phyloP scores from a whole-genome alignment of 1,140 invertebrate genomes.

The Neodiprion pinetum region DNA sequence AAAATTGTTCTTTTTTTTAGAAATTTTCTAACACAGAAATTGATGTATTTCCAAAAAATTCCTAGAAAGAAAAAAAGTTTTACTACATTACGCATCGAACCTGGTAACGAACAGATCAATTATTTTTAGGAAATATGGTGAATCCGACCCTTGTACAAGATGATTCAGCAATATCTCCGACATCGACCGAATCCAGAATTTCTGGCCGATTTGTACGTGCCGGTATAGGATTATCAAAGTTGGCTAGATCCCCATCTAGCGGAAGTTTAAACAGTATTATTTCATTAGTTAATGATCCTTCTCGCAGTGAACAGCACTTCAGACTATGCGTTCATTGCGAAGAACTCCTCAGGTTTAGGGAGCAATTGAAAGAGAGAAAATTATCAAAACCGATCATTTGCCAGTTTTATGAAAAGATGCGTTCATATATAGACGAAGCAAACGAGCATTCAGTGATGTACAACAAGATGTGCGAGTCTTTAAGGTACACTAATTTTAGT shows the following conservation, averaged over 20 bases:
- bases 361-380: conserved; percentile 81
- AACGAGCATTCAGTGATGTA: conserved; percentile 81
- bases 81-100: background rate
- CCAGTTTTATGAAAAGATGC: conserved; percentile 84
- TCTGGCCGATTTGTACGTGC: conserved; percentile 64
- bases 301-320: conserved; percentile 68
- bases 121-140: conserved; percentile 66
- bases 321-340: conserved; percentile 86
- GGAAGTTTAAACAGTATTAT: conserved; percentile 61
- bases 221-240: conserved; percentile 58
- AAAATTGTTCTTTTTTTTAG: conserved; percentile 1
- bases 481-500: conserved; percentile 61
- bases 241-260: conserved; percentile 58
- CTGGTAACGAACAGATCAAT: conserved; percentile 11
- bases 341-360: conserved; percentile 79
- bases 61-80: too few relatives aligned
- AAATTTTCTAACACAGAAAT: conserved; percentile 8
- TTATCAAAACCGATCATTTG: conserved; percentile 80
- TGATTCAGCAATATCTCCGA: conserved; percentile 52
- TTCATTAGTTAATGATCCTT: conserved; percentile 61
- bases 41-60: background rate
- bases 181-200: conserved; percentile 42
- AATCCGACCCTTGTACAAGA: conserved; percentile 61
- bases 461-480: conserved; percentile 79
- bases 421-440: conserved; percentile 77